A percentile compares a stretch with the other conserved stretches of the same genome.
Evolutionary conservation across 2,797 vertebrate genomes (phyloP).

Genomic region (Spinus olivaceus): DNA sequence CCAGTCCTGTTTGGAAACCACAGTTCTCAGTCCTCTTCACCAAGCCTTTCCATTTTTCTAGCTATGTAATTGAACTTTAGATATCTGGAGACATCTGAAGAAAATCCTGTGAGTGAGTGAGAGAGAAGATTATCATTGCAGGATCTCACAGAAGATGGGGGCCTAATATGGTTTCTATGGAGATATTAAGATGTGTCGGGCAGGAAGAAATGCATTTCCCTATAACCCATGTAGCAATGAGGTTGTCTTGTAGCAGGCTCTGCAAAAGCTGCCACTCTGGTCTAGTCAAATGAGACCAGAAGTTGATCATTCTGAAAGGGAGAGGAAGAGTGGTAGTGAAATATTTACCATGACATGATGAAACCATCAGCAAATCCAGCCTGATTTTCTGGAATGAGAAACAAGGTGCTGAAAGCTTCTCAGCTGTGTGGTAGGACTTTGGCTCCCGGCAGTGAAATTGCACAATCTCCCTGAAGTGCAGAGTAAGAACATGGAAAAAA

Average conservation of each 20-base stretch:
- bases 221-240: background rate
- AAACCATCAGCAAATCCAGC: slow-evolving; percentile 27
- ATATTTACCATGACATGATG: slow-evolving; percentile 34
- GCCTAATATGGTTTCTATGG: background rate
- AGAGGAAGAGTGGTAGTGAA: slow-evolving; percentile 3
- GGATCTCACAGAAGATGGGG: background rate
- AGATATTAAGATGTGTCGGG: background rate
- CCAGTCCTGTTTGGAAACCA: background rate
- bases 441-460: background rate
- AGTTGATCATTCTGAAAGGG: background rate
- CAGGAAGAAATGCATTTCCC: background rate
- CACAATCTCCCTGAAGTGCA: background rate
- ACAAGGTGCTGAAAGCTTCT: slow-evolving; percentile 18
- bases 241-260: background rate
- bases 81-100: background rate
- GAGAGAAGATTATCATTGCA: background rate
- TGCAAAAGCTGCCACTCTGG: background rate
- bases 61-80: background rate
- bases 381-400: background rate
- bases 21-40: background rate
- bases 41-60: background rate
- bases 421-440: background rate
- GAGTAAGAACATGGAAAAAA: background rate
- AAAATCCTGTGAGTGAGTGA: background rate
- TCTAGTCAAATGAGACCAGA: background rate